Evolutionary conservation across 2,888 invertebrate species (phyloP).

Genomic region (Seira sanloemensis): DNA sequence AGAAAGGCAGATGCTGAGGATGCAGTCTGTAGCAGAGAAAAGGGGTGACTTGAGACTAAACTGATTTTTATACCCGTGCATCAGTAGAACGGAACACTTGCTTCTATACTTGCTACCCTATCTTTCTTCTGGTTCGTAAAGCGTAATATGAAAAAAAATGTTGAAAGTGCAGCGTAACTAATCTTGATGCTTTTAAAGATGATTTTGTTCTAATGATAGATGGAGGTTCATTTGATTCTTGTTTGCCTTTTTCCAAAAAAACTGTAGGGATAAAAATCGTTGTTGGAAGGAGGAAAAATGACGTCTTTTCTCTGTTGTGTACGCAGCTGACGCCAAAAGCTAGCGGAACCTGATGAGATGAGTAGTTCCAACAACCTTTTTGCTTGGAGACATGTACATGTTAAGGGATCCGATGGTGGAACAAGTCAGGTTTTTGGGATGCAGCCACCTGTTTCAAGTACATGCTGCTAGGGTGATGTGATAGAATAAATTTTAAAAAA

Average conservation of each 20-base stretch:
- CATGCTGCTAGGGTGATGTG: neutral
- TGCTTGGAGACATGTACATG: too few relatives aligned
- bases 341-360: neutral
- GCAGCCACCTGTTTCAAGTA: neutral
- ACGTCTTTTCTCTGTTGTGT: neutral
- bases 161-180: neutral
- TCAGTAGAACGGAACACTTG: neutral
- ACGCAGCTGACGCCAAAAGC: constrained; percentile 31
- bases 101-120: neutral
- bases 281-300: neutral
- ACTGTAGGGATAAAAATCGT: neutral
- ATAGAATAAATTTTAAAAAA: neutral
- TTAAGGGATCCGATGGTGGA: too few relatives aligned
- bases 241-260: neutral
- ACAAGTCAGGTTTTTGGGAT: neutral
- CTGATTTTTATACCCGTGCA: neutral
- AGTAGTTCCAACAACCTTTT: too few relatives aligned
- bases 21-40: neutral
- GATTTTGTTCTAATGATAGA: neutral
- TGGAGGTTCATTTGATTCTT: neutral
- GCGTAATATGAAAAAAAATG: neutral
- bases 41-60: neutral
- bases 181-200: constrained; percentile 7
- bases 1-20: constrained; percentile 7
- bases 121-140: neutral